A percentile compares a stretch with the other conserved stretches of the same genome.
phyloP scores from a whole-genome alignment of 2,797 vertebrate genomes.

The Sebastes glaucus region DNA sequence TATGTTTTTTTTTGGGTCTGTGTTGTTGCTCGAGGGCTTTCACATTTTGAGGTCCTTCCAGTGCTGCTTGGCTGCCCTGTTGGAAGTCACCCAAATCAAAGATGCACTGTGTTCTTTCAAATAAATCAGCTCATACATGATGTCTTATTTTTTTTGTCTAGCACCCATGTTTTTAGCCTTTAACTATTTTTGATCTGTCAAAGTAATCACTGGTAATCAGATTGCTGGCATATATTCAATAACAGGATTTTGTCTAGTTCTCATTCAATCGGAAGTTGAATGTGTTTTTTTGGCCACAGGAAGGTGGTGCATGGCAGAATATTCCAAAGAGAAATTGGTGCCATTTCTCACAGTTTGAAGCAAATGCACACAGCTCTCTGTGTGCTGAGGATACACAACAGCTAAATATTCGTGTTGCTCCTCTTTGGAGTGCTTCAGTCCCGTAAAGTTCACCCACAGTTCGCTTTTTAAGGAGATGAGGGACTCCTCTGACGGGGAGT shows the following conservation, averaged over 20 bases:
- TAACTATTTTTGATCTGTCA: background rate
- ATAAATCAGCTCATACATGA: background rate
- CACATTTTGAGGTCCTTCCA: constrained; percentile 11
- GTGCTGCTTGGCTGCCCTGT: constrained; percentile 4
- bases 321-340: background rate
- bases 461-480: constrained; percentile 32
- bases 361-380: background rate
- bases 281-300: background rate
- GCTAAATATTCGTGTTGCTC: constrained; percentile 14
- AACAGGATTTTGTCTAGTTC: background rate
- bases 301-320: background rate
- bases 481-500: constrained; percentile 31
- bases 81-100: constrained; percentile 1
- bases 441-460: constrained; percentile 44
- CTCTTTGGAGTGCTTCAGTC: constrained; percentile 35
- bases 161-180: background rate
- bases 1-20: background rate
- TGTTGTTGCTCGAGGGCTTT: background rate
- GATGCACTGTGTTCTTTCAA: background rate
- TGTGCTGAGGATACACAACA: background rate
- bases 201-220: background rate
- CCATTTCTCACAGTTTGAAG: background rate
- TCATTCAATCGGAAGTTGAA: background rate
- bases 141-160: background rate
- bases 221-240: background rate